Conservation (phyloP, 2,797 vertebrate genomes). For the Hydrolagus colliei region DNA sequence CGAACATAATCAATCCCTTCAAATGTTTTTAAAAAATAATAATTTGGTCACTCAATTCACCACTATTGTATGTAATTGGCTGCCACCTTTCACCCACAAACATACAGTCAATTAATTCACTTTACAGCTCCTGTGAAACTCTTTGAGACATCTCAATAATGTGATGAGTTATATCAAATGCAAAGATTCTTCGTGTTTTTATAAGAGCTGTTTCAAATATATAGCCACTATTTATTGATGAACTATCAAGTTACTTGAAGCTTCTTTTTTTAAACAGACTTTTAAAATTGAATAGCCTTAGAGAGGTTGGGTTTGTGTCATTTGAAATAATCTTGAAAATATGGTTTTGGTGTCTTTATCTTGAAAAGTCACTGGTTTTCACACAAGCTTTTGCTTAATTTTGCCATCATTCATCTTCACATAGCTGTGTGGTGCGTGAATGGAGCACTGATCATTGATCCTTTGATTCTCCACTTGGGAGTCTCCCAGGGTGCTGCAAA, state of each 20-base stretch:
- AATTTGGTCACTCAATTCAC: too few relatives aligned
- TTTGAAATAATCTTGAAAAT: neutral
- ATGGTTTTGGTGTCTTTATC: neutral
- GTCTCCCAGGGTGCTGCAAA: neutral
- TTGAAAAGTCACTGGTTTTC: neutral
- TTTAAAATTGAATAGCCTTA: neutral
- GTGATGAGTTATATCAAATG: too few relatives aligned
- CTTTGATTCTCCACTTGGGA: neutral
- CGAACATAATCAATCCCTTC: too few relatives aligned
- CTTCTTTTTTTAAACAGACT: neutral
- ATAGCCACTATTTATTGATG: neutral
- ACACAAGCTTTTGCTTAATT: neutral
- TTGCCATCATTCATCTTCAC: neutral
- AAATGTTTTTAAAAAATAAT: too few relatives aligned
- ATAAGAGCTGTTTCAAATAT: too few relatives aligned
- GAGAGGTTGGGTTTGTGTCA: neutral
- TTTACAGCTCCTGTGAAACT: too few relatives aligned
- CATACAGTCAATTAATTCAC: too few relatives aligned
- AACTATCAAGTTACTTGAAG: neutral
- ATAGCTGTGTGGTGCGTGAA: neutral
- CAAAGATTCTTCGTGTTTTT: too few relatives aligned
- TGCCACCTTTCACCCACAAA: too few relatives aligned
- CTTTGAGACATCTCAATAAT: too few relatives aligned
- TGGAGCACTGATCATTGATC: neutral
- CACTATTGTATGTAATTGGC: too few relatives aligned